Percentiles rank a stretch among this genome's conserved stretches.
These are phyloP conservation scores for Heterodera filipjevi DNA, from an alignment of 2,888 invertebrate genomes.

Conservation along the genomic window DNA sequence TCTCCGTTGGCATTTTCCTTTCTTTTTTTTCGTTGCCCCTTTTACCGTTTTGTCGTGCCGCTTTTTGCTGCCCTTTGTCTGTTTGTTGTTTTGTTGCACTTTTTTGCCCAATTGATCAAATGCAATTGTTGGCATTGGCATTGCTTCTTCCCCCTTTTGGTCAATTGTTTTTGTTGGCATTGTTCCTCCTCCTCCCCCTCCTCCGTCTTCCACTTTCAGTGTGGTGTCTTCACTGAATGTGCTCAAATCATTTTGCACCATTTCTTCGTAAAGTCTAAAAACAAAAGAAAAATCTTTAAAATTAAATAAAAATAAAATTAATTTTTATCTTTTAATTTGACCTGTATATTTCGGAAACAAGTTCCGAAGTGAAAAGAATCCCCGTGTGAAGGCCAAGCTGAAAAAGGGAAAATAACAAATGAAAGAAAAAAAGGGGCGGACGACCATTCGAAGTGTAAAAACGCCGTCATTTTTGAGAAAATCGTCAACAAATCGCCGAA, in stretches of 20 bases:
- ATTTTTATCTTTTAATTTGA: not conserved
- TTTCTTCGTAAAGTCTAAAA: slow-evolving; percentile 3
- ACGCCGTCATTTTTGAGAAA: slow-evolving; percentile 62
- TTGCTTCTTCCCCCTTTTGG: not conserved
- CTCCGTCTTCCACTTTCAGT: slow-evolving; percentile 22
- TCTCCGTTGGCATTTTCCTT: too few relatives aligned
- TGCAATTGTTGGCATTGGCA: too few relatives aligned
- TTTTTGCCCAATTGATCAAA: not conserved
- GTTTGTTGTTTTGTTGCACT: not conserved
- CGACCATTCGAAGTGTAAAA: slow-evolving; percentile 63
- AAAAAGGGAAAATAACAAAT: not conserved
- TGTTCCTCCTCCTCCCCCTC: not conserved
- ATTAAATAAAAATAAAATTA: too few relatives aligned
- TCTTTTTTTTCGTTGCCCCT: not conserved
- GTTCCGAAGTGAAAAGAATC: slow-evolving; percentile 59
- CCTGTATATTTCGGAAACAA: slow-evolving; percentile 53
- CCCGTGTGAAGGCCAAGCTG: slow-evolving; percentile 53
- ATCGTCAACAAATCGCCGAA: slow-evolving; percentile 53
- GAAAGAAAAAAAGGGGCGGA: not conserved
- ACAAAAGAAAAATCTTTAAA: not conserved
- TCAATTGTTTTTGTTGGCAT: not conserved
- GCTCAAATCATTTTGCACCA: not conserved
- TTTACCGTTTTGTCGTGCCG: not conserved
- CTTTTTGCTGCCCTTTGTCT: slow-evolving; percentile 7
- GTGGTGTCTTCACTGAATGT: slow-evolving; percentile 25